phyloP scores from a whole-genome alignment of 2,888 invertebrate genomes.

The Amphimallon solstitiale region DNA sequence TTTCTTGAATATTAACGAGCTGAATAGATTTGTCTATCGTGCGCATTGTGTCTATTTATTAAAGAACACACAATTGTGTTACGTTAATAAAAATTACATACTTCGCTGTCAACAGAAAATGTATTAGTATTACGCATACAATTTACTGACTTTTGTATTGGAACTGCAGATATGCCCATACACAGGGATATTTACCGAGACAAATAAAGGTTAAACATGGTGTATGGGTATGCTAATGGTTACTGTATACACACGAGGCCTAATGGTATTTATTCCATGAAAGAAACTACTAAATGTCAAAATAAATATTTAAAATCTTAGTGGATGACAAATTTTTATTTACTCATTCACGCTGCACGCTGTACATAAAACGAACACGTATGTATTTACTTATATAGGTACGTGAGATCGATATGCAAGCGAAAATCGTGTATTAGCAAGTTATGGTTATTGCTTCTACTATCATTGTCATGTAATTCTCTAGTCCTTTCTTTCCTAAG shows the following conservation, averaged over 20 bases:
- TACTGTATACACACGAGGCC: background rate
- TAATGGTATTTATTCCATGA: constrained; percentile 15
- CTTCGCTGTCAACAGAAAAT: background rate
- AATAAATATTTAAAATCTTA: constrained; percentile 4
- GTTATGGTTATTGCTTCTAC: no score
- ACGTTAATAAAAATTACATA: constrained; percentile 9
- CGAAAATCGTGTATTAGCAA: no score
- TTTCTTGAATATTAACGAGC: constrained; percentile 21
- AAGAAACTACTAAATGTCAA: constrained; percentile 17
- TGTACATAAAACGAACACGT: no score
- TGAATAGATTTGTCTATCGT: background rate
- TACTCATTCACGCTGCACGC: background rate
- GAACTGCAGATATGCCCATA: background rate
- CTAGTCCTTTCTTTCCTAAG: no score
- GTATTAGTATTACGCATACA: background rate
- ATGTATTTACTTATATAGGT: no score
- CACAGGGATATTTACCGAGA: background rate
- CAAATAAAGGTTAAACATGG: constrained; percentile 16
- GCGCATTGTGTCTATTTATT: constrained; percentile 14
- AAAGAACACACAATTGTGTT: background rate
- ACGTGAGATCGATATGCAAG: no score
- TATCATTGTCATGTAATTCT: no score
- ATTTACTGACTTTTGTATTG: background rate
- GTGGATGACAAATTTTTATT: constrained; percentile 1
- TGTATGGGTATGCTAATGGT: background rate